Evolutionary conservation across 2,888 invertebrate genomes (phyloP).

Genomic region (Troilus luridus): DNA sequence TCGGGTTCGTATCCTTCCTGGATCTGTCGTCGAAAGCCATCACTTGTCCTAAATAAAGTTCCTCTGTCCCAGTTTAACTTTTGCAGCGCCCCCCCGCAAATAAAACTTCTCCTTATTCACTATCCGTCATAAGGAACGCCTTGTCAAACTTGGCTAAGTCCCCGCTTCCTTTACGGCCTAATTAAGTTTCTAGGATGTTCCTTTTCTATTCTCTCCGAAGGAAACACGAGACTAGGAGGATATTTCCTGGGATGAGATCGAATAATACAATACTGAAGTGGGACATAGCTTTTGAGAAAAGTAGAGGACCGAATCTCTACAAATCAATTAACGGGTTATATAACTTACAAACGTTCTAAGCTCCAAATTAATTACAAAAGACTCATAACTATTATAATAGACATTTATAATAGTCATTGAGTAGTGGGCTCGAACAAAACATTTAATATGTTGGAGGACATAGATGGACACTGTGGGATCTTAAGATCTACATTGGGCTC

Average conservation of each 20-base stretch:
- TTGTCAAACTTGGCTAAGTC: constrained; percentile 34
- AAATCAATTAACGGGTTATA: background rate
- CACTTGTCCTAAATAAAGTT: constrained; percentile 35
- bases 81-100: background rate
- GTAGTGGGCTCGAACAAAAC: no score
- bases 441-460: no score
- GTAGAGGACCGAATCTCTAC: background rate
- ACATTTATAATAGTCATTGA: no score
- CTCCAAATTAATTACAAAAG: no score
- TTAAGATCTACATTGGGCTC: no score
- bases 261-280: background rate
- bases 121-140: constrained; percentile 20
- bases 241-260: background rate
- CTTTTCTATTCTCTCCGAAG: background rate
- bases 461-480: no score
- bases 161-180: constrained; percentile 3
- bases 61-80: constrained; percentile 28
- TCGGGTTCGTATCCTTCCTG: constrained; percentile 6
- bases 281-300: background rate
- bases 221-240: background rate
- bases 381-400: no score
- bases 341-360: no score
- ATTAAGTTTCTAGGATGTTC: constrained; percentile 34
- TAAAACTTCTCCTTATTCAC: constrained; percentile 36
- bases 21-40: constrained; percentile 36